Evolutionary conservation across 2,797 vertebrate species (phyloP), one percentile per base, ranked within the genome.

Genomic region (Hypotaenidia okinawae): DNA sequence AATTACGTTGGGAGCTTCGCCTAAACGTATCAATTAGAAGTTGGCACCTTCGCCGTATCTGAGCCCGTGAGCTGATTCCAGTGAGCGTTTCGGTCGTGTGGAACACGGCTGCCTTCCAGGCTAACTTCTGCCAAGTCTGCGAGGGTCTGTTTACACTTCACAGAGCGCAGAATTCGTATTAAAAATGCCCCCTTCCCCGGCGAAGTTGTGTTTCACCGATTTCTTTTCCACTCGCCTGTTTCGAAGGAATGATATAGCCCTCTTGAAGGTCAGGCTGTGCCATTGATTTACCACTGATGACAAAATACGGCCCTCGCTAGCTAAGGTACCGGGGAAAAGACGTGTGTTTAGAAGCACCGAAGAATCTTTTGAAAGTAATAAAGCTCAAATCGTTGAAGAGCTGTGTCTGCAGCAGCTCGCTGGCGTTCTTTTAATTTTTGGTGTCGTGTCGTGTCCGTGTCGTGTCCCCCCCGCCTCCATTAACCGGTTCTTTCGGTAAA

Each of bases 251-350:
- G 77, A 61, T 69, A 24, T 1, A 88, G 84, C 80, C 78, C 47
- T 61, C 58, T 37, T 9, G 72, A 75, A 95, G 90, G 92, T 91
- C 91, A 93, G 86, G 52, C 85, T 67, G 6, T 64, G 84, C 83
- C 87, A 75, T 25, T 70, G 91, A 73, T 88, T 77, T 82, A 49
- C 82, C 90, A 27, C 9, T 28, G 88, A 57, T 68, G 90, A 84
- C 88, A 90, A 87, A 84, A 87, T 64, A 85, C 3, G 93, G 91
- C 93, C 88, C 88, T 91, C 9, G 55, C 90, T 22, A 32, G 89
- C 74, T 27, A 2, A 47, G 61, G 39, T 32, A 32, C 49, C 4
- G 33, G 23, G 27, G 68, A 28, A 77, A n/a, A 52, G 14, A 41
- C 63, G 11, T 6, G 81, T 11, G 18, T 84, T 68, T 45, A n/a